phyloP scores from a whole-genome alignment of 2,113 vertebrate species.

The Pelecanoides urinatrix region DNA sequence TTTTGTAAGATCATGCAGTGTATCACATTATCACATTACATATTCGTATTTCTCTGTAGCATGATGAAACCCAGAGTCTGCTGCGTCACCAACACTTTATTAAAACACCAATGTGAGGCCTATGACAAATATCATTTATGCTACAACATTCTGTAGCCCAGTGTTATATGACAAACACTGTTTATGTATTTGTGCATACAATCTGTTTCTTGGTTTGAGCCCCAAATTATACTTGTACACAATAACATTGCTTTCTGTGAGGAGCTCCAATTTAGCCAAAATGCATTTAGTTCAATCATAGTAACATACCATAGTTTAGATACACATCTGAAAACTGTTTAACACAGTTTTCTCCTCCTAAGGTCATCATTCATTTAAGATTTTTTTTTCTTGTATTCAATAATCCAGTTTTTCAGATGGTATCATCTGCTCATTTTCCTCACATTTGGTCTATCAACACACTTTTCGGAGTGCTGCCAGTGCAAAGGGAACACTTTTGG shows the following conservation, averaged over 20 bases:
- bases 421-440: slow-evolving; percentile 1
- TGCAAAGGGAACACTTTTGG: neutral
- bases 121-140: neutral
- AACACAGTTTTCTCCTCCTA: neutral
- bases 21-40: neutral
- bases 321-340: slow-evolving; percentile 17
- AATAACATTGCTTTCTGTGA: neutral
- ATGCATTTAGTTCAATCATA: neutral
- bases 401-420: neutral
- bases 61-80: neutral
- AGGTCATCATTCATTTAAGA: neutral
- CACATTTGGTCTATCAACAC: neutral
- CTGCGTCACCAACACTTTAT: neutral
- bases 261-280: neutral
- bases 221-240: neutral
- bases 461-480: neutral
- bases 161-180: neutral
- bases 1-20: neutral
- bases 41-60: neutral
- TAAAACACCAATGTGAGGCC: neutral
- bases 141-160: neutral
- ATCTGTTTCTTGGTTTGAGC: neutral
- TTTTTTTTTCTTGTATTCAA: neutral
- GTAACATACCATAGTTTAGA: neutral
- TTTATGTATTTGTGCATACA: neutral